Evolutionary conservation across 1,140 invertebrate species (phyloP).

Genomic region (Ericerus pela): DNA sequence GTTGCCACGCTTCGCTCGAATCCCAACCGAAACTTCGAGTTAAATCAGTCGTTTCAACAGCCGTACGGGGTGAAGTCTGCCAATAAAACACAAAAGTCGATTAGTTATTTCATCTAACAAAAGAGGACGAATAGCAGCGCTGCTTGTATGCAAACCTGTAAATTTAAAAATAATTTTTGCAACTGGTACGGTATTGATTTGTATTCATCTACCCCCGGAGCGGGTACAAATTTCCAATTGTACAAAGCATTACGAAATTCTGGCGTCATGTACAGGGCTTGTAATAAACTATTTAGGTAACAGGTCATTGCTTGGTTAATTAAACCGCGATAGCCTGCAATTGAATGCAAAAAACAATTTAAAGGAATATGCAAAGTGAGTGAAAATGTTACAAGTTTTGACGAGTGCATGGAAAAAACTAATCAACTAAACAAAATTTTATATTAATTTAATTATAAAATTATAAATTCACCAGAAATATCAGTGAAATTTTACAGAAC

Average conservation of each 20-base stretch:
- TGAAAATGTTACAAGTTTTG: no score
- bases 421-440: no score
- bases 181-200: constrained; percentile 76
- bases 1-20: constrained; percentile 77
- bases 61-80: constrained; percentile 52
- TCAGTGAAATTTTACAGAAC: no score
- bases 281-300: constrained; percentile 78
- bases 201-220: constrained; percentile 37
- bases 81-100: not conserved
- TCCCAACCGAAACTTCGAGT: constrained; percentile 87
- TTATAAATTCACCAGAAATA: no score
- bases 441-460: no score
- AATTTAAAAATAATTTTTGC: constrained; percentile 72
- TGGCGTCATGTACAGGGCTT: constrained; percentile 86
- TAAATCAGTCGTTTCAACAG: constrained; percentile 75
- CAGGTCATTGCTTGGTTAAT: constrained; percentile 92
- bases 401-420: no score
- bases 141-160: constrained; percentile 46
- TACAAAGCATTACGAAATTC: constrained; percentile 85
- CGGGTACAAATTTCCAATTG: constrained; percentile 65
- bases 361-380: no score
- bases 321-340: constrained; percentile 59
- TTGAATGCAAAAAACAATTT: constrained; percentile 9
- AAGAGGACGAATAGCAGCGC: not conserved
- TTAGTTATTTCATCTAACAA: not conserved